Evolutionary conservation across 2,113 vertebrate genomes (phyloP).

Genomic region (Etheostoma cragini): DNA sequence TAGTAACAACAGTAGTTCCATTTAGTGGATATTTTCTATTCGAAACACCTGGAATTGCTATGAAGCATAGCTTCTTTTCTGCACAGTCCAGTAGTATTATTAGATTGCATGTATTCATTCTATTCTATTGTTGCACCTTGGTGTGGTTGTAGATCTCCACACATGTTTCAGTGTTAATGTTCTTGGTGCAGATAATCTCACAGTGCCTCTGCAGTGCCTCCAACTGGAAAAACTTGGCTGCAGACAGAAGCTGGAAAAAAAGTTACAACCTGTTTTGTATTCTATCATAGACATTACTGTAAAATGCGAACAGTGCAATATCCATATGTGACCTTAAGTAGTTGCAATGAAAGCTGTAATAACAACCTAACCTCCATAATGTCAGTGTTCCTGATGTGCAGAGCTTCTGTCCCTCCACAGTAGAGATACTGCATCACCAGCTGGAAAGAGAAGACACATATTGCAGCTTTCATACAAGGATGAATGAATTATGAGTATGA

Average conservation of each 20-base stretch:
- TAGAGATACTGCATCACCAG: slow-evolving; percentile 99
- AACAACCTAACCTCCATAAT: slow-evolving; percentile 92
- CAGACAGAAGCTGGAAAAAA: slow-evolving; percentile 90
- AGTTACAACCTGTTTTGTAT: not conserved
- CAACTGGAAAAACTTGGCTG: slow-evolving; percentile 98
- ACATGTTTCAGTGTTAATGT: slow-evolving; percentile 96
- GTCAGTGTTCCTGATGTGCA: slow-evolving; percentile 96
- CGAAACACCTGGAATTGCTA: not conserved
- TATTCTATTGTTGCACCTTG: slow-evolving; percentile 85
- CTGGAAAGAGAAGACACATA: slow-evolving; percentile 79
- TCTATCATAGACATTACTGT: not conserved
- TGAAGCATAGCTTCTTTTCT: not conserved
- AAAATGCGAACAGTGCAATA: not conserved
- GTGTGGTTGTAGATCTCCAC: slow-evolving; percentile 99
- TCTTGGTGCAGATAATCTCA: slow-evolving; percentile 98
- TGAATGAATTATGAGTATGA: not conserved
- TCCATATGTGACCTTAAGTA: not conserved
- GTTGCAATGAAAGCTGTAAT: not conserved
- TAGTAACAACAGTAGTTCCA: not conserved
- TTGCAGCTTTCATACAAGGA: not conserved
- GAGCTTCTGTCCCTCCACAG: slow-evolving; percentile 93
- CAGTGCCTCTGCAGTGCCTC: slow-evolving; percentile 98
- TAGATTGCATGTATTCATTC: not conserved
- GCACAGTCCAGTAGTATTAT: not conserved
- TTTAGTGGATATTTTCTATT: not conserved